Evolutionary conservation across 2,888 invertebrate species (phyloP).

Genomic region (Napeogenes inachia): DNA sequence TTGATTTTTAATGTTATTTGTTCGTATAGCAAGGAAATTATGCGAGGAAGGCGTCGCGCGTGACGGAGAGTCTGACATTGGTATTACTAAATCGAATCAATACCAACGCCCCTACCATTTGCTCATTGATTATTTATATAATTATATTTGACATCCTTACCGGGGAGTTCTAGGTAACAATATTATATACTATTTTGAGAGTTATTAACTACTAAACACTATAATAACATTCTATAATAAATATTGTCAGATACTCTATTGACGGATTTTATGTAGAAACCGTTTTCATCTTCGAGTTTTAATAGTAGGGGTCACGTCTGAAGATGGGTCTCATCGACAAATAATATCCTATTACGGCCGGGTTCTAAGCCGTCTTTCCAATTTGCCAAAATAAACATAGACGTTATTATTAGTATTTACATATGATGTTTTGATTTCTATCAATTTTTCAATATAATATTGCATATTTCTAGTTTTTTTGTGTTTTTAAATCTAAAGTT

Average conservation of each 20-base stretch:
- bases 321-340: constrained; percentile 55
- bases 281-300: constrained; percentile 21
- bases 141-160: too few relatives aligned
- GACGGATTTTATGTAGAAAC: background rate
- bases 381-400: constrained; percentile 49
- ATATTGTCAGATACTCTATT: too few relatives aligned
- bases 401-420: constrained; percentile 8
- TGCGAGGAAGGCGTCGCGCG: constrained; percentile 55
- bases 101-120: constrained; percentile 51
- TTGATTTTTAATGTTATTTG: constrained; percentile 69
- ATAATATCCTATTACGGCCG: constrained; percentile 66
- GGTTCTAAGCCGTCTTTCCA: constrained; percentile 47
- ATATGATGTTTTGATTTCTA: background rate
- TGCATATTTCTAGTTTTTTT: too few relatives aligned
- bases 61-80: constrained; percentile 63
- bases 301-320: constrained; percentile 36
- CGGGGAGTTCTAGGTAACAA: too few relatives aligned
- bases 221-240: too few relatives aligned
- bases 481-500: too few relatives aligned
- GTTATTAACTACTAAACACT: too few relatives aligned
- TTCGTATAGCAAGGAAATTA: constrained; percentile 59
- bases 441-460: too few relatives aligned
- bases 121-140: background rate
- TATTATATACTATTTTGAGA: too few relatives aligned
- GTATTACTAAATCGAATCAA: constrained; percentile 67